phyloP scores from a whole-genome alignment of 1,140 invertebrate genomes.

The Holcopasites calliopsidis region DNA sequence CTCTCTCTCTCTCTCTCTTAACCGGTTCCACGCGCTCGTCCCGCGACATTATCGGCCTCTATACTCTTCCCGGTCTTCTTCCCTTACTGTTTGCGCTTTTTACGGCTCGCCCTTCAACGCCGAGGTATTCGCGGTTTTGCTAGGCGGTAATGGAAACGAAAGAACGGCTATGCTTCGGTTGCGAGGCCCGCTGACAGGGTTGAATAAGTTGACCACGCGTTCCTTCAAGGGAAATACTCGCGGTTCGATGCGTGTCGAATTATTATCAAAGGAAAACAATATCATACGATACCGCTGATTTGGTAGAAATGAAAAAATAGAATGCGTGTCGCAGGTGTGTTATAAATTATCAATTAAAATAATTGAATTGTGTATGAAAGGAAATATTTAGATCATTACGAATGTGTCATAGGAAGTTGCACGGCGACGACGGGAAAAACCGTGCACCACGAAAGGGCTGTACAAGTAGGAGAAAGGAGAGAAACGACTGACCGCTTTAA shows the following conservation, averaged over 20 bases:
- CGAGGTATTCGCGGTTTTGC: slow-evolving; percentile 3
- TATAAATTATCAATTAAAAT: too few relatives aligned
- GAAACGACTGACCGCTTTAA: slow-evolving; percentile 3
- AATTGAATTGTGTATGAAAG: too few relatives aligned
- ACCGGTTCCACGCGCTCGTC: slow-evolving; percentile 52
- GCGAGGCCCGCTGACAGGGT: not conserved
- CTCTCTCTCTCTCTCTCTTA: slow-evolving; percentile 27
- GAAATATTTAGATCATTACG: slow-evolving; percentile 1
- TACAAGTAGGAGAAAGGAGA: slow-evolving; percentile 12
- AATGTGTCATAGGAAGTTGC: not conserved
- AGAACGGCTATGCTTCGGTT: not conserved
- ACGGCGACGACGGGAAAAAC: slow-evolving; percentile 10
- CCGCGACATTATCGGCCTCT: slow-evolving; percentile 30
- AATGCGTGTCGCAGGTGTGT: too few relatives aligned
- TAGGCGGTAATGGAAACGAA: not conserved
- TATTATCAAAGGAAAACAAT: too few relatives aligned
- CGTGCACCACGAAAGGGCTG: too few relatives aligned
- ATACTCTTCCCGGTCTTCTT: not conserved
- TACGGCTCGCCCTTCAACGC: not conserved
- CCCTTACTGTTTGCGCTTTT: slow-evolving; percentile 34
- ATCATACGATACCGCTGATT: too few relatives aligned
- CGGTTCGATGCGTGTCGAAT: not conserved
- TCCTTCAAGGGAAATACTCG: not conserved
- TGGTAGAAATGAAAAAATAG: too few relatives aligned
- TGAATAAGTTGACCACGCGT: not conserved